Base-by-base conservation (phyloP, 2,888 invertebrate genomes). In the Euclidia mi region DNA sequence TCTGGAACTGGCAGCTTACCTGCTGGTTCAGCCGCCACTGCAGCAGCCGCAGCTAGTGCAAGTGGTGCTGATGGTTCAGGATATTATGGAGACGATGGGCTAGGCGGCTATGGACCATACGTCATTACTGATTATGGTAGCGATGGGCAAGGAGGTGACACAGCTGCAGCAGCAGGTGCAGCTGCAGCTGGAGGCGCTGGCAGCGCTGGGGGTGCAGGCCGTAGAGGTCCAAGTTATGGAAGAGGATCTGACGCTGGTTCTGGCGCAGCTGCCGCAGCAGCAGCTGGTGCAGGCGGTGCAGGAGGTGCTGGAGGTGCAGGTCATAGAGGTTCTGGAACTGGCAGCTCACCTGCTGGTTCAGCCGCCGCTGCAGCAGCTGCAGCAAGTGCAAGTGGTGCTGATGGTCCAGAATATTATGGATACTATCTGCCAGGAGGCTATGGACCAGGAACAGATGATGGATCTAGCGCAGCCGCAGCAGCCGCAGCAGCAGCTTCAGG, bases 201-300 rank as follows among this genome's bases (percentile, higher is more conserved):
- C 15, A 12, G 29, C 15, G 1, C 14, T 10, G 42, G 42, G 15
- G 15, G 7, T 4, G 10, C 14, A 42, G 42, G 29, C 7, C 25
- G 14, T 3, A 6, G 25, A 25, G 25, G 25, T 6, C 3, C 25
- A 25, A 4, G 6, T 6, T 17, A 17, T 15, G 17, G 7, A 15
- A 7, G 12, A 14, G 12, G 20, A 12, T n/a, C 2, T 17, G 18
- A 14, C 11, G 11, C 35, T 17, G 17, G 1, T 17, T 9, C 20
- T 11, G 40, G 20, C 6, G 18, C 17, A 14, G 35, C 37, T 18
- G 41, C 32, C 28, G 15, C 42, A 25, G 56, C 4, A 32, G 12
- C 46, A 17, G 42, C 37, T 6, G 48, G 43, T 4, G 15, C 45
- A 10, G 44, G 12, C 4, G 38, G 42, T 3, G 20, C 20, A 9